Evolutionary conservation across 2,113 vertebrate species (phyloP).

Genomic region (Psittacula cyanocephala): DNA sequence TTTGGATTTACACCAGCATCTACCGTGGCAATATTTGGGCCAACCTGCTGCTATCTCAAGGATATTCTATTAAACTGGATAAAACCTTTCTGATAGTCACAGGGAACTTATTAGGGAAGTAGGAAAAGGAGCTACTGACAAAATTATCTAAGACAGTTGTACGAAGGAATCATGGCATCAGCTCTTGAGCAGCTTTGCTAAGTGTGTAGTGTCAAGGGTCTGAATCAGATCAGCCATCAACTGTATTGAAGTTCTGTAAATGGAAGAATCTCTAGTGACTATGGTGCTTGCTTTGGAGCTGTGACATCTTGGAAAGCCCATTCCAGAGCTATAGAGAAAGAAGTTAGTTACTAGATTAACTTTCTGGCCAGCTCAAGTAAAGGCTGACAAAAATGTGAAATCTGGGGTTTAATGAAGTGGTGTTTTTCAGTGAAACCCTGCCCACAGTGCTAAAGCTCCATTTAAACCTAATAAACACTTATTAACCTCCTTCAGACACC

Average conservation of each 20-base stretch:
- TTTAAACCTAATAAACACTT: not conserved
- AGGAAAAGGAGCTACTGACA: not conserved
- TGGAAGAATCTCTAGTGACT: not conserved
- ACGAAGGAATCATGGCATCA: not conserved
- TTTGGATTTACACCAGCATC: not conserved
- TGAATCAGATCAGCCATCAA: not conserved
- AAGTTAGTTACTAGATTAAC: not conserved
- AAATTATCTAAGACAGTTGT: not conserved
- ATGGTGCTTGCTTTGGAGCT: not conserved
- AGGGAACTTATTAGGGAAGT: not conserved
- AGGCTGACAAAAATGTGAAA: not conserved
- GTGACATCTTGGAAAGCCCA: not conserved
- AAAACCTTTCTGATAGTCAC: not conserved
- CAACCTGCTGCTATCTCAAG: not conserved
- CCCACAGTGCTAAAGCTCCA: not conserved
- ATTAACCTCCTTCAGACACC: not conserved
- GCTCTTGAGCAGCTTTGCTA: not conserved
- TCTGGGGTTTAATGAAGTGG: not conserved
- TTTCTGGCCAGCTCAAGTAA: not conserved
- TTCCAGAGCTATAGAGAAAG: not conserved
- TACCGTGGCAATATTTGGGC: not conserved
- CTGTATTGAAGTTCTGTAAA: not conserved
- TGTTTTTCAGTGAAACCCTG: not conserved
- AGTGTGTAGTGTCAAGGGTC: not conserved
- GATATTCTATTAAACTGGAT: not conserved